Base-by-base conservation (phyloP, 2,797 vertebrate species). In the Argyrosomus regius region DNA sequence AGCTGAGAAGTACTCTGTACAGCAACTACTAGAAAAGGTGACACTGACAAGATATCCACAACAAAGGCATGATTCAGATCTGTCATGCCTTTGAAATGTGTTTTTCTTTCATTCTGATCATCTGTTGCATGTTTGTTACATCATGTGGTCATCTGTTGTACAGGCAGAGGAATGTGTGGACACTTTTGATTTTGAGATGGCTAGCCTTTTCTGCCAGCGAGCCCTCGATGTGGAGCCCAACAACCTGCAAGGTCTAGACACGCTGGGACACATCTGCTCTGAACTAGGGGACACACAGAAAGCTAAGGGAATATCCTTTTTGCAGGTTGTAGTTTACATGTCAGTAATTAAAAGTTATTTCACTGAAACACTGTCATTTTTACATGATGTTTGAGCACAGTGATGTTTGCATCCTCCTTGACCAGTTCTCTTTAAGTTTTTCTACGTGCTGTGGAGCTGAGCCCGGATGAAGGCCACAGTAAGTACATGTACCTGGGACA, bases 401-500 rank as follows among this genome's bases (percentile, higher is more conserved):
- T 26, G 26, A 60, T 70, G 28, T 2, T n/a, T 67, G 18, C 64
- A 57, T 17, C 16, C 22, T 91, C 94, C 93, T 95, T 96, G 80
- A 96, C 95, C 20, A n/a, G 24, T 1, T 64, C n/a, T 70, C 41
- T 75, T 9, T 35, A 96, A 72, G 91, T 90, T 54, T 96, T 96
- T 78, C 88, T 96, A 57, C 93, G 83, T 82, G 95, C 95, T 2
- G 93, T 95, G 50, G 94, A 94, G 66, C 78, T 96, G 50, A 96
- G 95, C 59, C 96, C 96, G 49, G 95, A 96, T 52, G 88, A 82
- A 35, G 96, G 96, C 64, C 95, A 96, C 76, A 91, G 93, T 88
- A 97, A 96, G 76, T 96, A 96, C 87, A 96, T 97, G 96, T 96
- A 95, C 83, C 90, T 97, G 65, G 96, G 96, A 17, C 96, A 97